A percentile compares a stretch with the other conserved stretches of the same genome.
Evolutionary conservation across 2,888 invertebrate genomes (phyloP).

Genomic region (Lepidonotus clava): DNA sequence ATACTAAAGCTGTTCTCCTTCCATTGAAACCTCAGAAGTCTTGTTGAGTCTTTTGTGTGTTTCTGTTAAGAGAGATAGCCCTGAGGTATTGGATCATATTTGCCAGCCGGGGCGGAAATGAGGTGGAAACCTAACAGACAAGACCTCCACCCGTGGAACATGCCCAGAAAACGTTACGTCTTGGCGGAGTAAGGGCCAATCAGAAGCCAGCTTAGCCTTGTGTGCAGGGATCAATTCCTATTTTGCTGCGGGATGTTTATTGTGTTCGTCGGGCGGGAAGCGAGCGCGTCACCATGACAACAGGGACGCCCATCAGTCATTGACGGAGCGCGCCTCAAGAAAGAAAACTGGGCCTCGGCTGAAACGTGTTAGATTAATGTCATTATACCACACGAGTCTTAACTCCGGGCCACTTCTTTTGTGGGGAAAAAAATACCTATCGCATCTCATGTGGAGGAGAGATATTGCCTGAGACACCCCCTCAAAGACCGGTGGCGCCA

Average conservation of each 20-base stretch:
- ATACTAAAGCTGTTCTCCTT: too few relatives aligned
- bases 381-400: too few relatives aligned
- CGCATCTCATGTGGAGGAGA: neutral
- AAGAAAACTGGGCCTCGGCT: neutral
- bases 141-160: neutral
- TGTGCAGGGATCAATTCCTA: slow-evolving; percentile 32
- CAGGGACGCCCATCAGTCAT: neutral
- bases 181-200: slow-evolving; percentile 29
- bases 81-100: too few relatives aligned
- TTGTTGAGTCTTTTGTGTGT: too few relatives aligned
- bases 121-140: neutral
- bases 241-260: slow-evolving; percentile 44
- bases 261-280: slow-evolving; percentile 32
- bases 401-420: too few relatives aligned
- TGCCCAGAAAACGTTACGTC: slow-evolving; percentile 35
- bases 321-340: neutral
- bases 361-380: neutral
- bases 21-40: too few relatives aligned
- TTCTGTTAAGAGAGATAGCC: too few relatives aligned
- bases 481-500: neutral
- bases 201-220: slow-evolving; percentile 34
- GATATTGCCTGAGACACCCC: neutral
- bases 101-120: too few relatives aligned
- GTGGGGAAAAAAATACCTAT: neutral
- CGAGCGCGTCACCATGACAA: neutral